Base-by-base conservation (phyloP, 2,797 vertebrate genomes). In the Eupleurogrammus muticus region DNA sequence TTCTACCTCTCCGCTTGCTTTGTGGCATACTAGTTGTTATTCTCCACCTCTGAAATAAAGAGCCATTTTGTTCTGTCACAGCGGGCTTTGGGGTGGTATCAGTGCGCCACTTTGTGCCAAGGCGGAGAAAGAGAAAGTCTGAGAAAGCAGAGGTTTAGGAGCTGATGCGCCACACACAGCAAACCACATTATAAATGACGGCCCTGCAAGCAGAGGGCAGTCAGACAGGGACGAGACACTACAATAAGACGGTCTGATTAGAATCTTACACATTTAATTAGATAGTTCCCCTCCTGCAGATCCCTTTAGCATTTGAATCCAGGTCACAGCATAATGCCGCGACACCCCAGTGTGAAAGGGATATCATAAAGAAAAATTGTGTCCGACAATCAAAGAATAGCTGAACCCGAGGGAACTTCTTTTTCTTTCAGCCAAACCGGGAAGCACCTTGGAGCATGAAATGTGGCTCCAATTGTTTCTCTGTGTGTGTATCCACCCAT, bases 391-490 rank as follows among this genome's bases (percentile, higher is more conserved):
- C 67, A 78, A 80, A 88, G 72, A 84, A 87, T 77, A 72, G 83
- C 36, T 46, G 49, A 74, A 71, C 63, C 74, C 47, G 5, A 81
- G 66, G 61, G 66, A 73, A 68, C 52, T 61, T 82, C 79, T 86
- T 82, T 74, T 58, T 55, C 57, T 82, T 86, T 82, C 32, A 72
- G 58, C 40, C 66, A 75, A 85, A 85, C 75, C 19, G 69, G 79
- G 83, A 88, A 90, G 82, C 85, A 90, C 82, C 87, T 90, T 77
- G 70, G 87, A 90, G 87, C 84, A 86, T 90, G 89, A 92, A 93
- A 91, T 90, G 88, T 93, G 90, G 87, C 90, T 90, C 87, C 82
- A 88, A 90, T 85, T 92, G 90, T 92, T 89, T 88, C 84, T 89
- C 80, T 89, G 87, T 84, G 84, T 85, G 87, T 84, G 83, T 83